phyloP scores from a whole-genome alignment of 2,113 vertebrate species.

The Corythornis vintsioides region DNA sequence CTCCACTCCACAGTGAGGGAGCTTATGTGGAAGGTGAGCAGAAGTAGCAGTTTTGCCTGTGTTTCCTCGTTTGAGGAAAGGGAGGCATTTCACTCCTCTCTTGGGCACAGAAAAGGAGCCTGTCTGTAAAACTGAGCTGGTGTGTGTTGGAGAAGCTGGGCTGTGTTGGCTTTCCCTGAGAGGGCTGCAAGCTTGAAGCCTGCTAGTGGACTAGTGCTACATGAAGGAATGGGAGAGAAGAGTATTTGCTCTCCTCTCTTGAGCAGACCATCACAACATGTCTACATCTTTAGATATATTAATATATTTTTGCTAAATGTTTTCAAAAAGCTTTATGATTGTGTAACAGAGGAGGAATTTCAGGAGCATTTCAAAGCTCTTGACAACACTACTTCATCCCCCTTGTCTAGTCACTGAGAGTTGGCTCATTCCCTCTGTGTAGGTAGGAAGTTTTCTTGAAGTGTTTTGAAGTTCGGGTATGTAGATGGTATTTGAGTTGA shows the following conservation, averaged over 20 bases:
- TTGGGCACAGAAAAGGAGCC: neutral
- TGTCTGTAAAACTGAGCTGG: neutral
- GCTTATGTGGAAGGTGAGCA: neutral
- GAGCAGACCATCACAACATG: neutral
- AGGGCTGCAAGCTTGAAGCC: neutral
- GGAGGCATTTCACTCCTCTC: neutral
- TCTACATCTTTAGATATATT: neutral
- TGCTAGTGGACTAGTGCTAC: neutral
- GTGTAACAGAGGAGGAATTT: neutral
- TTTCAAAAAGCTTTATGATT: neutral
- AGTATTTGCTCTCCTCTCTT: neutral
- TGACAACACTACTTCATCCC: fast-evolving
- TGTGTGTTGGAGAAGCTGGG: neutral
- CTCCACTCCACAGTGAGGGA: neutral
- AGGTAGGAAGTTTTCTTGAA: neutral
- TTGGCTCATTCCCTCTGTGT: neutral
- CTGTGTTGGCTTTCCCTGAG: neutral
- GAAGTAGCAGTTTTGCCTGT: neutral
- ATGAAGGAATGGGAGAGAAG: neutral
- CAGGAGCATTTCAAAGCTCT: neutral
- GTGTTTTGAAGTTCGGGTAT: neutral
- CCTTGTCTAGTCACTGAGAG: neutral
- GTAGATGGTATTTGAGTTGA: neutral
- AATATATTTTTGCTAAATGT: neutral
- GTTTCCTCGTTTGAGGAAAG: neutral